A percentile compares a stretch with the other conserved stretches of the same genome.
These are phyloP conservation scores for Chaenodraco wilsoni DNA, from an alignment of 2,797 vertebrate species.

Conservation along the genomic window DNA sequence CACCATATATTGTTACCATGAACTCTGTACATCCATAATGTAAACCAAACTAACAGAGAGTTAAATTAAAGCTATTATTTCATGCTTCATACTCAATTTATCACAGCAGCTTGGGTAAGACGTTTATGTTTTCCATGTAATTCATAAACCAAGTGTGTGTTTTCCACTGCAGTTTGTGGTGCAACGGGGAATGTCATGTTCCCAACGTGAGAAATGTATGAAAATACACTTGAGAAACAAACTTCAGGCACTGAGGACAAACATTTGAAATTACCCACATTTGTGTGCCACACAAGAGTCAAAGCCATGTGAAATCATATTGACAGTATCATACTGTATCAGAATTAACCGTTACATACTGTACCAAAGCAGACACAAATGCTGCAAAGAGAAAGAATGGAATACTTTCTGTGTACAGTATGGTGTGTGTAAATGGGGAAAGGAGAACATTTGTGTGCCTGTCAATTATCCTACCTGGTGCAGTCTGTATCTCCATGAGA, in stretches of 20 bases:
- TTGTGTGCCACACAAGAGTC: background rate
- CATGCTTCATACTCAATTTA: slow-evolving; percentile 45
- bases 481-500: slow-evolving; percentile 76
- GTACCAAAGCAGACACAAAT: background rate
- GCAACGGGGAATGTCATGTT: slow-evolving; percentile 26
- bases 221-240: slow-evolving; percentile 43
- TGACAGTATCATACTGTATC: background rate
- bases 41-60: slow-evolving; percentile 10
- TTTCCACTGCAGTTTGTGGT: slow-evolving; percentile 47
- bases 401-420: background rate
- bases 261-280: slow-evolving; percentile 31
- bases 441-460: background rate
- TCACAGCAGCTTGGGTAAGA: slow-evolving; percentile 32
- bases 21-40: slow-evolving; percentile 20
- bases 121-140: slow-evolving; percentile 47
- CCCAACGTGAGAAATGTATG: slow-evolving; percentile 32
- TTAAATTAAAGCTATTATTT: slow-evolving; percentile 26
- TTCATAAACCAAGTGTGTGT: slow-evolving; percentile 45
- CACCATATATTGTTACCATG: slow-evolving; percentile 9
- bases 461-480: slow-evolving; percentile 80
- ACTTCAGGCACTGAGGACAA: slow-evolving; percentile 23
- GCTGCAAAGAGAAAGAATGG: too few relatives aligned
- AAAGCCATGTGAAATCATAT: background rate
- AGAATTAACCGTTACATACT: background rate
- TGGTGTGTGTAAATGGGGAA: too few relatives aligned